Percentiles rank a stretch among this genome's conserved stretches.
These are phyloP conservation scores for Cheilosia pagana DNA, from an alignment of 2,888 invertebrate genomes.

Conservation along the genomic window DNA sequence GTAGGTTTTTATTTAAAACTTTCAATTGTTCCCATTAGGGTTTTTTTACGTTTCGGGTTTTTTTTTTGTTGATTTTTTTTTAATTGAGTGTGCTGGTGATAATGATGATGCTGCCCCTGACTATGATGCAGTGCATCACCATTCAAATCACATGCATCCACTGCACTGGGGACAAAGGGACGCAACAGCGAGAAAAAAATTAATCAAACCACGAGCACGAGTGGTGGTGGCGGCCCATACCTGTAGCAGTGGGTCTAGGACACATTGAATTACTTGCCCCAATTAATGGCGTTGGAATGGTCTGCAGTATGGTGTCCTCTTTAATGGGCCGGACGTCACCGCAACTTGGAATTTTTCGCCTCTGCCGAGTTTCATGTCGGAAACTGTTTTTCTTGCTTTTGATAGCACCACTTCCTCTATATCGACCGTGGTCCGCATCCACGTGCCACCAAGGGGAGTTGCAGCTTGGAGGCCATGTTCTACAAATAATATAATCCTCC, in stretches of 20 bases:
- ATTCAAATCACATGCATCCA: slow-evolving; percentile 73
- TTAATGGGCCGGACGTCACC: slow-evolving; percentile 56
- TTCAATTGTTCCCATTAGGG: slow-evolving; percentile 69
- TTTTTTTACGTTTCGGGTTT: background rate
- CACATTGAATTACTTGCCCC: slow-evolving; percentile 70
- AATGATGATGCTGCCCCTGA: slow-evolving; percentile 63
- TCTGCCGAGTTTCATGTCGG: slow-evolving; percentile 32
- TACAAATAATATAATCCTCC: slow-evolving; percentile 74
- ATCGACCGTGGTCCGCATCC: slow-evolving; percentile 26
- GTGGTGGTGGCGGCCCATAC: slow-evolving; percentile 27
- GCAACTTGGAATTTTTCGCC: slow-evolving; percentile 55
- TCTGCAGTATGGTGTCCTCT: slow-evolving; percentile 63
- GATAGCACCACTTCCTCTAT: slow-evolving; percentile 54
- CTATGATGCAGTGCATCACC: slow-evolving; percentile 69
- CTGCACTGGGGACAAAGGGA: slow-evolving; percentile 57
- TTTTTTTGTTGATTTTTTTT: slow-evolving; percentile 35
- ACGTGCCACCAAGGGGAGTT: background rate
- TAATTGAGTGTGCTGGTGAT: slow-evolving; percentile 63
- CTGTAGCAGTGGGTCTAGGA: slow-evolving; percentile 70
- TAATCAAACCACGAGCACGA: slow-evolving; percentile 59
- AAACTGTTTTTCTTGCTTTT: slow-evolving; percentile 62
- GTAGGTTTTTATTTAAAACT: slow-evolving; percentile 53
- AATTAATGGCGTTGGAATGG: slow-evolving; percentile 64
- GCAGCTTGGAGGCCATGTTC: slow-evolving; percentile 51
- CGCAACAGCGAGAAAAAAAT: slow-evolving; percentile 32